Evolutionary conservation across 2,888 invertebrate species (phyloP).

Genomic region (Pteria penguin): DNA sequence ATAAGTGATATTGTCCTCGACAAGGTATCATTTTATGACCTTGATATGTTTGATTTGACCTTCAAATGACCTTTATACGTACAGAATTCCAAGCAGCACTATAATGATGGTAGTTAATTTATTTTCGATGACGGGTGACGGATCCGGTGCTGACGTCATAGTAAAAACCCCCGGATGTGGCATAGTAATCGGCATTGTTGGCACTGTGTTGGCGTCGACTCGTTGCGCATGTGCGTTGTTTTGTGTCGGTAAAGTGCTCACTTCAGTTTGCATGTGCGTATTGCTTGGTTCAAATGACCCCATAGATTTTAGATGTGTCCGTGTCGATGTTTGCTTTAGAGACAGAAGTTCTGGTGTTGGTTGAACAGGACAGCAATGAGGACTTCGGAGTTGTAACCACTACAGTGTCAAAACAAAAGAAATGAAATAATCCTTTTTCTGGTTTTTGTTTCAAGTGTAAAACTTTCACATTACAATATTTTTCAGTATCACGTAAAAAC

Average conservation of each 20-base stretch:
- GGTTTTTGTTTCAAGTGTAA: no score
- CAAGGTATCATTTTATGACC: background rate
- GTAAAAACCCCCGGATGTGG: slow-evolving; percentile 3
- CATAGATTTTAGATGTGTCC: no score
- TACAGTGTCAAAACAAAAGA: background rate
- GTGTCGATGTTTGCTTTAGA: no score
- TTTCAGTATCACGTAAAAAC: no score
- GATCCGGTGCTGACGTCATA: background rate
- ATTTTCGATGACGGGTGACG: background rate
- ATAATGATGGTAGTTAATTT: slow-evolving; percentile 10
- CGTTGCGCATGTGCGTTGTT: background rate
- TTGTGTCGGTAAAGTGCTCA: background rate
- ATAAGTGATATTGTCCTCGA: no score
- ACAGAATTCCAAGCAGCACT: slow-evolving; percentile 14
- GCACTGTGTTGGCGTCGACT: background rate
- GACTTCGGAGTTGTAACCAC: slow-evolving; percentile 18
- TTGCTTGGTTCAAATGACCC: no score
- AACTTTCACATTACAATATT: no score
- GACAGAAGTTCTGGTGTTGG: background rate
- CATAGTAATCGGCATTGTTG: slow-evolving; percentile 13
- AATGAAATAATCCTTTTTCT: no score
- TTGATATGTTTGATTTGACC: background rate
- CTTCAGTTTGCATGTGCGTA: no score
- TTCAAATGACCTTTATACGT: background rate
- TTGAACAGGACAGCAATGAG: slow-evolving; percentile 1